Conservation (phyloP, 1,140 invertebrate genomes). For the Chionoecetes opilio region DNA sequence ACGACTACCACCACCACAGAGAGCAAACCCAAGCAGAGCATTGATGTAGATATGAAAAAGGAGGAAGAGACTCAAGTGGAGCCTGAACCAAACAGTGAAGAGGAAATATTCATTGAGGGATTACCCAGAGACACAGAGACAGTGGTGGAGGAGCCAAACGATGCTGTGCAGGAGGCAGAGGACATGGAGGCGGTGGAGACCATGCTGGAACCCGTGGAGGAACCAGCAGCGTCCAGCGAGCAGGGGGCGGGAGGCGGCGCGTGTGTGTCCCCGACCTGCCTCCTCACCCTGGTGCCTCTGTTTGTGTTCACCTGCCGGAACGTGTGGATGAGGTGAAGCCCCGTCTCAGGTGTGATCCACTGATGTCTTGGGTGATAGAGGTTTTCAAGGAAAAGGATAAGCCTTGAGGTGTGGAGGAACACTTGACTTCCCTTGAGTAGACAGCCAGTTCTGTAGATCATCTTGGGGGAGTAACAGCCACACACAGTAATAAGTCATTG, state of each 20-base stretch:
- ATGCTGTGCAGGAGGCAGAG: not conserved
- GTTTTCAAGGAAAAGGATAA: not conserved
- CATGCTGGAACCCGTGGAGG: not conserved
- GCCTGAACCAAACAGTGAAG: not conserved
- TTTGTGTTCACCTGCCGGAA: not conserved
- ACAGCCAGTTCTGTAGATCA: too few species aligned
- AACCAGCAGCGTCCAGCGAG: conserved; percentile 56
- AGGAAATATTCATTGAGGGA: not conserved
- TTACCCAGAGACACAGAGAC: not conserved
- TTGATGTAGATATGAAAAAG: too few species aligned
- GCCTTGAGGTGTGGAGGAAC: not conserved
- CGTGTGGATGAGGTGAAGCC: conserved; percentile 60
- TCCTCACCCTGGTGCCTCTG: conserved; percentile 3
- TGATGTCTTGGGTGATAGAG: not conserved
- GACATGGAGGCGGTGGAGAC: not conserved
- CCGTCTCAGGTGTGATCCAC: conserved; percentile 22
- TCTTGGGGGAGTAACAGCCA: too few species aligned
- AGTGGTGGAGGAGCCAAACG: not conserved
- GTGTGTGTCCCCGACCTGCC: not conserved
- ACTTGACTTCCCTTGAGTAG: too few species aligned
- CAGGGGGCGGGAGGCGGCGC: not conserved
- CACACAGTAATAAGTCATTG: too few species aligned
- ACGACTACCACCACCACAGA: not conserved
- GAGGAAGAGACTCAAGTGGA: not conserved
- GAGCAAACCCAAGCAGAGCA: not conserved